These are phyloP conservation scores for Lucinisca nassula DNA, from an alignment of 2,888 invertebrate species.

Conservation along the genomic window DNA sequence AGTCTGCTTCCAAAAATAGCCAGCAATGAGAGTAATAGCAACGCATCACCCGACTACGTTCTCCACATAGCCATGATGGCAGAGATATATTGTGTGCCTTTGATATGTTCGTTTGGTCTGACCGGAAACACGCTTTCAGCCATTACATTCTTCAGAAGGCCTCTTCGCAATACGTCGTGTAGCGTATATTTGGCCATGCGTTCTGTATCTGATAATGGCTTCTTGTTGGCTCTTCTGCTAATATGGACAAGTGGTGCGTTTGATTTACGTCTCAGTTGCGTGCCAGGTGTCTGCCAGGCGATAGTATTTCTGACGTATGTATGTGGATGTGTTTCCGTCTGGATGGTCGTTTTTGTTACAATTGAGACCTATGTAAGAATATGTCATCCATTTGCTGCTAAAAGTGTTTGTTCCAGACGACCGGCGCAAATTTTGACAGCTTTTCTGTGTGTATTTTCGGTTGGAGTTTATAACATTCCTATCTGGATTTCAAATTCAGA, in stretches of 20 bases:
- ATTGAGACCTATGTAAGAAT: constrained; percentile 75
- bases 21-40: not conserved
- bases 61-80: constrained; percentile 14
- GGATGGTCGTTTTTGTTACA: constrained; percentile 76
- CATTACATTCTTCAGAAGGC: constrained; percentile 92
- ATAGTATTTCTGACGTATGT: constrained; percentile 91
- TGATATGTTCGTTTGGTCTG: constrained; percentile 90
- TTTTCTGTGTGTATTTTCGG: constrained; percentile 43
- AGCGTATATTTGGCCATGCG: constrained; percentile 93
- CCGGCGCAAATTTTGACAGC: constrained; percentile 26
- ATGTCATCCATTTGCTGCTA: constrained; percentile 67
- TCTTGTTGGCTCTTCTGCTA: constrained; percentile 91
- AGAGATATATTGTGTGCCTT: constrained; percentile 45
- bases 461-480: constrained; percentile 66
- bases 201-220: constrained; percentile 93
- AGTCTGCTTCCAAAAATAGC: too few relatives aligned
- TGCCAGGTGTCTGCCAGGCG: constrained; percentile 91
- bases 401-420: constrained; percentile 53
- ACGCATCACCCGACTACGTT: not conserved
- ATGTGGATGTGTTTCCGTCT: constrained; percentile 79
- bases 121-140: constrained; percentile 93
- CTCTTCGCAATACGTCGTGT: constrained; percentile 92
- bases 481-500: constrained; percentile 68
- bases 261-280: constrained; percentile 39
- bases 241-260: constrained; percentile 71